A percentile compares a stretch with the other conserved stretches of the same genome.
These are phyloP conservation scores for Triplophysa yarkandensis DNA, from an alignment of 2,797 vertebrate species.

Conservation along the genomic window DNA sequence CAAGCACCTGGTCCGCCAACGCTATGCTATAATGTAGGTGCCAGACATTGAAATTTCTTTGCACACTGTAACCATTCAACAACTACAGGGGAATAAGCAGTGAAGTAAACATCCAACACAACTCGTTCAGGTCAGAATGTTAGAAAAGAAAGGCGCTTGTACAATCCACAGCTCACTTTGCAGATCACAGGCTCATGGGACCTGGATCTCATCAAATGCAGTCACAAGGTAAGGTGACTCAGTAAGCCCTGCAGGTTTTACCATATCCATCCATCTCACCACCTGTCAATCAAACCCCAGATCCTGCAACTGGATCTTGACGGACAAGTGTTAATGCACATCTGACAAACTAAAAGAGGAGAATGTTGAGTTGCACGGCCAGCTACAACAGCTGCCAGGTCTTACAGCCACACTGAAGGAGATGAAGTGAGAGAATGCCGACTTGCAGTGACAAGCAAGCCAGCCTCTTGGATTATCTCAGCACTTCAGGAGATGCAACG, in stretches of 20 bases:
- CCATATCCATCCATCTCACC: background rate
- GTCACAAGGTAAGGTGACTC: background rate
- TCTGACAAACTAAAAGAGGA: background rate
- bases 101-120: background rate
- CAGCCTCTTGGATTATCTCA: background rate
- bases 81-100: background rate
- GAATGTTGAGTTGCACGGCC: background rate
- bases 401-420: background rate
- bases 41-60: background rate
- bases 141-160: background rate
- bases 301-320: background rate
- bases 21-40: background rate
- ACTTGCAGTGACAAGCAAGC: background rate
- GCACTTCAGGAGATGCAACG: background rate
- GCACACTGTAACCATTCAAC: background rate
- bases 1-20: too few relatives aligned
- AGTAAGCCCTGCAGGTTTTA: background rate
- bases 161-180: slow-evolving; percentile 1
- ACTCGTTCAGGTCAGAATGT: background rate
- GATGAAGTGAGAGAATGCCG: background rate
- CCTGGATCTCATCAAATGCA: background rate
- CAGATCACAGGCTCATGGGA: background rate
- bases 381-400: background rate
- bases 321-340: background rate
- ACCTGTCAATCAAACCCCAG: background rate